These are phyloP conservation scores for Rhingia campestris DNA, from an alignment of 2,888 invertebrate genomes.

Conservation along the genomic window DNA sequence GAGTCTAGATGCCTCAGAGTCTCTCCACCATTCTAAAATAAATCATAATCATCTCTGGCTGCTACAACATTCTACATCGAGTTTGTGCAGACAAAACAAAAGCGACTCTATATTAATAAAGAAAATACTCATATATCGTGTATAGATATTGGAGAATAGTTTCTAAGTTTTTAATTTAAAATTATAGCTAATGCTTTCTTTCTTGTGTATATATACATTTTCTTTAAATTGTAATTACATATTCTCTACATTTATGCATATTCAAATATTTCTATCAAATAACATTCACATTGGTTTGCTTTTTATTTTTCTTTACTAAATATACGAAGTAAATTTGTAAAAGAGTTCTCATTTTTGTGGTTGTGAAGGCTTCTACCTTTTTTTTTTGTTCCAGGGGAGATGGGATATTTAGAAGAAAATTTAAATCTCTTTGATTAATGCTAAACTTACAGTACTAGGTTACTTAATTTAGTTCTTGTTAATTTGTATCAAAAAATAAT, in stretches of 20 bases:
- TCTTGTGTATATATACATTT: constrained; percentile 43
- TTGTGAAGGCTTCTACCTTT: neutral
- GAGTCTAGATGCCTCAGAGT: constrained; percentile 1
- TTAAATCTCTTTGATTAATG: constrained; percentile 39
- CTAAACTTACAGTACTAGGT: constrained; percentile 63
- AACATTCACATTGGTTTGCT: constrained; percentile 23
- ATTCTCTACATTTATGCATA: constrained; percentile 24
- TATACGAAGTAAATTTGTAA: constrained; percentile 20
- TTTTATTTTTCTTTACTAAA: constrained; percentile 36
- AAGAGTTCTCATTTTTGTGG: constrained; percentile 27
- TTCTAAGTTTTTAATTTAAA: constrained; percentile 42
- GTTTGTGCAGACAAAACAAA: constrained; percentile 13
- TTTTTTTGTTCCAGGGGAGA: constrained; percentile 9
- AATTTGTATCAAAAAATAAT: constrained; percentile 50
- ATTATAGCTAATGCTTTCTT: constrained; percentile 37
- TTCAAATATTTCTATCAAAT: constrained; percentile 14
- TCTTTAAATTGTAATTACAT: constrained; percentile 38
- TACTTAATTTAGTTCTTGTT: constrained; percentile 53
- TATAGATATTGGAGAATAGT: constrained; percentile 6
- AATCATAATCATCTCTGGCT: neutral
- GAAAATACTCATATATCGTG: constrained; percentile 14
- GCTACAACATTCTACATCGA: constrained; percentile 1
- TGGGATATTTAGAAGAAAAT: constrained; percentile 6
- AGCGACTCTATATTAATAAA: constrained; percentile 33
- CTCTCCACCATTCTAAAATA: constrained; percentile 12